Conservation (phyloP, 2,888 invertebrate genomes). For the Adineta ricciae region DNA sequence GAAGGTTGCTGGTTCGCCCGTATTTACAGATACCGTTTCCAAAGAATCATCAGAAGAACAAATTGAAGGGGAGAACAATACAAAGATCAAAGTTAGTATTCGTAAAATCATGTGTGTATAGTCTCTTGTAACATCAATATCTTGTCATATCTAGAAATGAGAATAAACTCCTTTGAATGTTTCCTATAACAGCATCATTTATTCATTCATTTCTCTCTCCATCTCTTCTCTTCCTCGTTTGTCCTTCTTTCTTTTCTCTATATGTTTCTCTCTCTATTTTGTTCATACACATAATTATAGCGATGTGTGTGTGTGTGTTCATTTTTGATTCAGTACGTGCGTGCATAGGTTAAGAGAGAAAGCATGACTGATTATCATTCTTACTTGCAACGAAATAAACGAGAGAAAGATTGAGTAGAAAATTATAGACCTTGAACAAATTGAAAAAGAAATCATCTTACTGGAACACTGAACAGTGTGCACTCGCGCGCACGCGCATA, state of each 20-base stretch:
- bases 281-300: constrained; percentile 6
- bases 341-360: neutral
- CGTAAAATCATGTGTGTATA: neutral
- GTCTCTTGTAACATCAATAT: neutral
- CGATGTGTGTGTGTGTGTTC: neutral
- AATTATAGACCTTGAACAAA: constrained; percentile 9
- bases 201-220: neutral
- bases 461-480: constrained; percentile 7
- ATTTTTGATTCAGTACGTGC: constrained; percentile 5
- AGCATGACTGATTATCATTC: constrained; percentile 3
- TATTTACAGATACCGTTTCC: neutral
- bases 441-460: constrained; percentile 13
- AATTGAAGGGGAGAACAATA: neutral
- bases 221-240: neutral
- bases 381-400: neutral
- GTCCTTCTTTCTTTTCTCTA: no score
- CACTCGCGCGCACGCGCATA: neutral
- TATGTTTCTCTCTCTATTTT: neutral
- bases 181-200: neutral
- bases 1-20: neutral
- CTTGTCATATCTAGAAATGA: neutral
- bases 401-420: neutral
- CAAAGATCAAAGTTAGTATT: neutral
- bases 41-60: neutral
- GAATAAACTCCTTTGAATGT: neutral